Percentiles rank a stretch among this genome's conserved stretches.
Conservation (phyloP, 2,888 invertebrate genomes). For the Nomada ferruginata region DNA sequence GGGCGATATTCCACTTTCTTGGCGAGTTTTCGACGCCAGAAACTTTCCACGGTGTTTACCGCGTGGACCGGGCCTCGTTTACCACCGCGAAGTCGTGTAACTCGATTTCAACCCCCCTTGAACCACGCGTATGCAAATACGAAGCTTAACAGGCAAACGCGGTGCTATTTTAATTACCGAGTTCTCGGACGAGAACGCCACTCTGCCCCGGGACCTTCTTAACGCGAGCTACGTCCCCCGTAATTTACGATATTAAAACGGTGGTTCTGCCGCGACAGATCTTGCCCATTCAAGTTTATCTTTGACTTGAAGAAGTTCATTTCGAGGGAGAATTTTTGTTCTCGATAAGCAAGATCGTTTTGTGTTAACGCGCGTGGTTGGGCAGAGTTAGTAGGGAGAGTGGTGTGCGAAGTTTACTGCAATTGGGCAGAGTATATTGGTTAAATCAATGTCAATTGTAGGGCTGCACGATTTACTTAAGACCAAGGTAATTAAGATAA, state of each 20-base stretch:
- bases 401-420: too few relatives aligned
- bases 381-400: too few relatives aligned
- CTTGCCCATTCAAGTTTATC: constrained; percentile 7
- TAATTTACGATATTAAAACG: constrained; percentile 40
- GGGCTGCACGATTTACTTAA: background rate
- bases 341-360: too few relatives aligned
- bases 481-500: background rate
- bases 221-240: constrained; percentile 16
- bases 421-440: too few relatives aligned
- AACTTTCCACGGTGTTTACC: constrained; percentile 30
- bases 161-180: constrained; percentile 62
- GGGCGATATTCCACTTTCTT: constrained; percentile 57
- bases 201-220: constrained; percentile 14
- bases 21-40: constrained; percentile 26
- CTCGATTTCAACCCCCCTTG: constrained; percentile 61
- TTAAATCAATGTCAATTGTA: too few relatives aligned
- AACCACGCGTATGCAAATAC: constrained; percentile 62
- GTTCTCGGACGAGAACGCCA: background rate
- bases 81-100: constrained; percentile 50
- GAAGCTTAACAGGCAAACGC: constrained; percentile 44
- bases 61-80: constrained; percentile 26
- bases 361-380: too few relatives aligned
- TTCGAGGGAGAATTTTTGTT: too few relatives aligned
- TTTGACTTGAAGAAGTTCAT: background rate
- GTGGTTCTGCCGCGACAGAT: background rate